A percentile compares a stretch with the other conserved stretches of the same genome.
phyloP scores from a whole-genome alignment of 2,888 invertebrate species.

The Leptinotarsa haldemani region DNA sequence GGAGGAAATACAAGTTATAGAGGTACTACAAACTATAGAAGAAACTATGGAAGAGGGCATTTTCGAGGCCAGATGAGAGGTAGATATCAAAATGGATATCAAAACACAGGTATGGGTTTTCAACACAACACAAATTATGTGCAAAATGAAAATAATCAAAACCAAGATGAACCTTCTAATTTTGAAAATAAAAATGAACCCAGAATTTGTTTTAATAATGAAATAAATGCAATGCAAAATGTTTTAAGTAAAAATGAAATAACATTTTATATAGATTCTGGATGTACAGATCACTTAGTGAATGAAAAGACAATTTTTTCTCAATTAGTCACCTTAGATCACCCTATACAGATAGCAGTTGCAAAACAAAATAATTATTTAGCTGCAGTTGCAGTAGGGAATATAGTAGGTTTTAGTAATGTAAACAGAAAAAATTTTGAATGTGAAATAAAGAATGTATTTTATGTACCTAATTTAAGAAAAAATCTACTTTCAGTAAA shows the following conservation, averaged over 20 bases:
- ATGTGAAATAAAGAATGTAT: slow-evolving; percentile 43
- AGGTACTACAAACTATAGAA: background rate
- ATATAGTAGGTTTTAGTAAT: slow-evolving; percentile 37
- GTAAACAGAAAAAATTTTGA: slow-evolving; percentile 36
- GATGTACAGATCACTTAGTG: no score
- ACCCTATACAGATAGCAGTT: slow-evolving; percentile 32
- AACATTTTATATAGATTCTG: slow-evolving; percentile 32
- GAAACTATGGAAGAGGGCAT: no score
- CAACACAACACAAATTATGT: no score
- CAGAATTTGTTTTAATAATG: background rate
- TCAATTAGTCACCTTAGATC: slow-evolving; percentile 20
- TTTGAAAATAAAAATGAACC: background rate
- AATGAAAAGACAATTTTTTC: slow-evolving; percentile 21
- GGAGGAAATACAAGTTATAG: background rate
- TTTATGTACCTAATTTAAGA: slow-evolving; percentile 37
- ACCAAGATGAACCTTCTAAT: background rate
- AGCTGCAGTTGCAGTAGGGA: slow-evolving; percentile 40
- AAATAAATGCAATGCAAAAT: background rate
- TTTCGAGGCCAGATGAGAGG: background rate
- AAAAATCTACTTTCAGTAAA: slow-evolving; percentile 40
- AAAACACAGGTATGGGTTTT: background rate
- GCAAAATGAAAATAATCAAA: no score
- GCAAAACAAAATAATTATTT: slow-evolving; percentile 23
- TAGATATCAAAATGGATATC: slow-evolving; percentile 9
- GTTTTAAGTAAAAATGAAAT: background rate